Evolutionary conservation across 1,140 invertebrate genomes (phyloP).

Genomic region (Anastrepha obliqua): DNA sequence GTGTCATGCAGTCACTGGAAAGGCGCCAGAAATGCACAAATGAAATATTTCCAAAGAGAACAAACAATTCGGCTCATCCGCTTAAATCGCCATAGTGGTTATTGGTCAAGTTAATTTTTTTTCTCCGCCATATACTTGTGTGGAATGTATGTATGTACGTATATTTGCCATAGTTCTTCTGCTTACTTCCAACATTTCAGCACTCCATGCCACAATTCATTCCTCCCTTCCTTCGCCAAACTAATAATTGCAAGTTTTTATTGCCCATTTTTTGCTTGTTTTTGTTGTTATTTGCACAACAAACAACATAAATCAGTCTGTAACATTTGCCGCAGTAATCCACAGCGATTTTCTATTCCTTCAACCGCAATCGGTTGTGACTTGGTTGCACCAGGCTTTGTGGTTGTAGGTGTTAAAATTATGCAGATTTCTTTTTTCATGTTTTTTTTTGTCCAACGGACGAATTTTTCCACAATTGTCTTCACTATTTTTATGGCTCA

Average conservation of each 20-base stretch:
- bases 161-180: not conserved
- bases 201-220: not conserved
- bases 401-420: not conserved
- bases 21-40: too few species aligned
- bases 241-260: slow-evolving; percentile 49
- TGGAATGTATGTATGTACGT: not conserved
- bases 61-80: not conserved
- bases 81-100: not conserved
- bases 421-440: not conserved
- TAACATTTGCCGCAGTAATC: not conserved
- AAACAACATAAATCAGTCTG: slow-evolving; percentile 3
- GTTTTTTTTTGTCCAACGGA: not conserved
- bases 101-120: not conserved
- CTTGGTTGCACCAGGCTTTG: not conserved
- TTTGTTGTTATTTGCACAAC: slow-evolving; percentile 32
- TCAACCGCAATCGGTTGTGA: not conserved
- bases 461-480: not conserved
- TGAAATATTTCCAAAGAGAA: not conserved
- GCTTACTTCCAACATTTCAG: not conserved
- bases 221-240: not conserved
- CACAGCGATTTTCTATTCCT: not conserved
- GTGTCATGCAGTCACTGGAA: too few species aligned
- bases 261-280: not conserved
- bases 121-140: not conserved
- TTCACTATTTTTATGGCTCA: slow-evolving; percentile 9